Conservation (phyloP, 2,797 vertebrate species). For the Limosa lapponica region DNA sequence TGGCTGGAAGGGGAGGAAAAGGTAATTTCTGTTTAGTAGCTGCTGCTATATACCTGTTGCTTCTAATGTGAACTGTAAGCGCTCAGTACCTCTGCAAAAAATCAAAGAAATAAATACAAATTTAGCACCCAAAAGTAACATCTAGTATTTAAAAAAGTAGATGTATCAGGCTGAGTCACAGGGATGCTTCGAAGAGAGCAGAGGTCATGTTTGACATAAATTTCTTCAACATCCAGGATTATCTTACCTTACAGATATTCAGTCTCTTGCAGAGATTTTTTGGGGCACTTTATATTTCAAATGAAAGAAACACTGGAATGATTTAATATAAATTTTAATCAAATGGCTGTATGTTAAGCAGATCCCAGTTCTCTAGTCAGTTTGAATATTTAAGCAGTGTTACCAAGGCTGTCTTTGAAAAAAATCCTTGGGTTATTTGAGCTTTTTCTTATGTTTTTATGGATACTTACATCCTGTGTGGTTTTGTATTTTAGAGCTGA, state of each 20-base stretch:
- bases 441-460: background rate
- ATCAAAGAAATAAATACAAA: background rate
- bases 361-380: background rate
- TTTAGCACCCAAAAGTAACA: background rate
- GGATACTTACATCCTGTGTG: background rate
- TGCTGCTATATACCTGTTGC: background rate
- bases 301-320: background rate
- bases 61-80: background rate
- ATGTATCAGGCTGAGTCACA: background rate
- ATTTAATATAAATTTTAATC: background rate
- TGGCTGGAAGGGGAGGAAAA: background rate
- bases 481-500: conserved; percentile 59
- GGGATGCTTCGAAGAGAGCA: background rate
- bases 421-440: background rate
- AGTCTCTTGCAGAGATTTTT: background rate
- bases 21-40: background rate
- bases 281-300: background rate
- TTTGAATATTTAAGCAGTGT: background rate
- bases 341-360: background rate
- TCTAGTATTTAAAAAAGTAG: background rate
- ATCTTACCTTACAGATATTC: background rate
- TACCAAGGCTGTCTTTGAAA: background rate
- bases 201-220: background rate
- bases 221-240: background rate
- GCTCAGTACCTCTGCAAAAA: background rate